These are phyloP conservation scores for Diplodus sargus DNA, from an alignment of 2,797 vertebrate genomes.

Conservation along the genomic window DNA sequence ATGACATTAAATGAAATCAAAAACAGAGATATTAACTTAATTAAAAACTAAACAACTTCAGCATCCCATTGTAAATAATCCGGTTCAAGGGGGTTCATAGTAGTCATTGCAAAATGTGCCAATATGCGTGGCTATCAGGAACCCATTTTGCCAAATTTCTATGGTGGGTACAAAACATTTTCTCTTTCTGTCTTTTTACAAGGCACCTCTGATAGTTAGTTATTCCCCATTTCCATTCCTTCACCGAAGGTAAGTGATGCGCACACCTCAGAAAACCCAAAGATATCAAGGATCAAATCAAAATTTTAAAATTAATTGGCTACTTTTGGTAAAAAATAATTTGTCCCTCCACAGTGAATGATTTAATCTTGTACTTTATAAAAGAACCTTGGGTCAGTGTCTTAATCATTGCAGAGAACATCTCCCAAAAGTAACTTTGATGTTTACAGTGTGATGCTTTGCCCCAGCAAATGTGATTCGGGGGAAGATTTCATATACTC, in stretches of 20 bases:
- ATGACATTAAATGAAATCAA: no score
- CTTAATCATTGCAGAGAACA: slow-evolving; percentile 32
- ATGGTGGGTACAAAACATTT: no score
- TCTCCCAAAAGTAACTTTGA: slow-evolving; percentile 39
- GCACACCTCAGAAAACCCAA: not conserved
- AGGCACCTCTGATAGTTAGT: no score
- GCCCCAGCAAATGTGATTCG: slow-evolving; percentile 36
- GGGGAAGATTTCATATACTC: slow-evolving; percentile 37
- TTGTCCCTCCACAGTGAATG: not conserved
- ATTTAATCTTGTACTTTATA: slow-evolving; percentile 19
- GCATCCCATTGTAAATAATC: no score
- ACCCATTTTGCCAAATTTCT: no score
- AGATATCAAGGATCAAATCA: not conserved
- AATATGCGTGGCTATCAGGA: no score
- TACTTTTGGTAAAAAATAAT: not conserved
- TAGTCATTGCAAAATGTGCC: no score
- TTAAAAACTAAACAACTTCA: no score
- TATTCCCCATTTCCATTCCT: not conserved
- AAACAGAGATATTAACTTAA: no score
- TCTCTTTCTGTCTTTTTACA: no score
- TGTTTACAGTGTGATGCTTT: slow-evolving; percentile 47
- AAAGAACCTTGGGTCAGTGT: slow-evolving; percentile 11
- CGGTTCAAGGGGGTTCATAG: no score
- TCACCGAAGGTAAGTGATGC: not conserved
- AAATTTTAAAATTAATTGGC: not conserved